Percentiles rank a stretch among this genome's conserved stretches.
Evolutionary conservation across 1,140 invertebrate species (phyloP).

Genomic region (Drosophila lowei): DNA sequence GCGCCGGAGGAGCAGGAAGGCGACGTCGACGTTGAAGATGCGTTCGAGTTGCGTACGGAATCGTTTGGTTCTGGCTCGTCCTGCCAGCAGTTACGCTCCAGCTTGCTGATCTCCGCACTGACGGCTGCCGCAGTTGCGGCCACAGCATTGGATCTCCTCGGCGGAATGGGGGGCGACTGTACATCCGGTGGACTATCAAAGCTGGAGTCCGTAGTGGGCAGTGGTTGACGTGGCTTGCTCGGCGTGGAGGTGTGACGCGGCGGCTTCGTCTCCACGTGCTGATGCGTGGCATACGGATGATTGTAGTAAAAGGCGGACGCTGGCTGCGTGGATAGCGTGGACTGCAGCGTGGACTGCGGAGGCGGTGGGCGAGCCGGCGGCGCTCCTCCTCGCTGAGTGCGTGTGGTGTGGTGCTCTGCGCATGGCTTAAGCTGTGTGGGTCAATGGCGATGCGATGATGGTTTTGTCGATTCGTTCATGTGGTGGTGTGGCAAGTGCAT

Average conservation of each 20-base stretch:
- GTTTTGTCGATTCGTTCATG: too few relatives aligned
- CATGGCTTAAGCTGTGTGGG: slow-evolving; percentile 75
- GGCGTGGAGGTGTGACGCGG: slow-evolving; percentile 60
- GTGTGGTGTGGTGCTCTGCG: slow-evolving; percentile 43
- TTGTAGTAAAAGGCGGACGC: slow-evolving; percentile 68
- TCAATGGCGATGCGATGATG: slow-evolving; percentile 18
- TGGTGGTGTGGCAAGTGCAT: slow-evolving; percentile 19
- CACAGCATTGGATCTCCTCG: slow-evolving; percentile 65
- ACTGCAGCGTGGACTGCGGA: slow-evolving; percentile 36
- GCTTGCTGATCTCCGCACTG: slow-evolving; percentile 68
- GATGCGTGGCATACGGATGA: slow-evolving; percentile 66
- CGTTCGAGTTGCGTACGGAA: slow-evolving; percentile 62
- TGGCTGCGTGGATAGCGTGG: slow-evolving; percentile 8
- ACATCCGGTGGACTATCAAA: slow-evolving; percentile 79
- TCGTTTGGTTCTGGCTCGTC: slow-evolving; percentile 50
- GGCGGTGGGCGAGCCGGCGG: slow-evolving; percentile 74
- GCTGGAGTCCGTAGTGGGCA: slow-evolving; percentile 62
- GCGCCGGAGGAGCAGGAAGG: slow-evolving; percentile 69
- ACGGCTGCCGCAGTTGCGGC: slow-evolving; percentile 74
- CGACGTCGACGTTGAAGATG: slow-evolving; percentile 48
- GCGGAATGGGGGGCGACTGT: slow-evolving; percentile 79
- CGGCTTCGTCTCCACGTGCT: slow-evolving; percentile 55
- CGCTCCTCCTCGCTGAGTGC: slow-evolving; percentile 38
- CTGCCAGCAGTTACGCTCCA: slow-evolving; percentile 76
- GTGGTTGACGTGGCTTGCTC: slow-evolving; percentile 31